phyloP scores from a whole-genome alignment of 1,140 invertebrate genomes.

The Cydia fagiglandana region DNA sequence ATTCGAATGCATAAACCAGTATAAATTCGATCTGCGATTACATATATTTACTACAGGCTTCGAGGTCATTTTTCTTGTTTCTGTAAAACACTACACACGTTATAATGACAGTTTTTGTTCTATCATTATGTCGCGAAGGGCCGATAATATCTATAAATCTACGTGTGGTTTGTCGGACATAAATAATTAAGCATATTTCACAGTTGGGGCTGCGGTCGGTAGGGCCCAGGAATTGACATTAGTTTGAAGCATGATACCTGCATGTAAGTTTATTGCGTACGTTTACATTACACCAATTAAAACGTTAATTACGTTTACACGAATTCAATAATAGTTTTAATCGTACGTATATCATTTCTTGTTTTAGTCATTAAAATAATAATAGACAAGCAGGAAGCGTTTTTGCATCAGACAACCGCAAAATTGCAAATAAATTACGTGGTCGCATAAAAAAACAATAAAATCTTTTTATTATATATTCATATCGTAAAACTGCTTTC shows the following conservation, averaged over 20 bases:
- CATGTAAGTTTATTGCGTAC: neutral
- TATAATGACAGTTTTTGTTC: neutral
- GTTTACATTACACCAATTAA: too few relatives aligned
- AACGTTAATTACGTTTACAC: too few relatives aligned
- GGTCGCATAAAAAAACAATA: constrained; percentile 8
- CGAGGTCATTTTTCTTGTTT: neutral
- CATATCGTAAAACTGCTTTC: neutral
- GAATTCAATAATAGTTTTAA: too few relatives aligned
- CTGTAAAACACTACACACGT: neutral
- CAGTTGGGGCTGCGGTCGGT: neutral
- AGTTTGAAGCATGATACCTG: neutral
- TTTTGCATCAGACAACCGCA: neutral
- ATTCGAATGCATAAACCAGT: neutral
- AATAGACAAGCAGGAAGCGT: neutral
- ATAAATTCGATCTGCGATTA: neutral
- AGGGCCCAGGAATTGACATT: neutral
- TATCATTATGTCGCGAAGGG: constrained; percentile 11
- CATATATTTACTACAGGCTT: neutral
- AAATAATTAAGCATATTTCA: constrained; percentile 5
- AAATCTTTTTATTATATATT: neutral
- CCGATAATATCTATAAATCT: constrained; percentile 13
- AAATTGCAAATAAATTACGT: neutral
- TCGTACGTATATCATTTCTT: too few relatives aligned
- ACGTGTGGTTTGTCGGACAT: neutral
- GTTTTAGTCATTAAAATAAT: neutral